A percentile compares a stretch with the other conserved stretches of the same genome.
Conservation (phyloP, 2,888 invertebrate species). For the Agonopterix heracliana region DNA sequence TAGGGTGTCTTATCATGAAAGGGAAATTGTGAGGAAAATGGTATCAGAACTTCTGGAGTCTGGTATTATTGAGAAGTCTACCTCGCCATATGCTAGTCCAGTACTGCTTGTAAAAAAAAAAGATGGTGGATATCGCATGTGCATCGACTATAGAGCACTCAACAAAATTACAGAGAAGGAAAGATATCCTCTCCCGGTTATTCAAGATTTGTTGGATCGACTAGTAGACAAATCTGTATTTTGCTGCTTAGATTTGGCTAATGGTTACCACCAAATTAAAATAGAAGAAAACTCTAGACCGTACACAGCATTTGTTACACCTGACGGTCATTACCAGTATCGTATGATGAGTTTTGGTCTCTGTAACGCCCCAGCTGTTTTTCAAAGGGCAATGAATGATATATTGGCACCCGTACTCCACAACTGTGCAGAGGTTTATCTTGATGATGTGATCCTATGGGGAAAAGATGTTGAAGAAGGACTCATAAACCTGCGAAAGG, state of each 20-base stretch:
- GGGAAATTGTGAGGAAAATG: constrained; percentile 12
- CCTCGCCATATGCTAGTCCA: constrained; percentile 14
- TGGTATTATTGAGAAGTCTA: constrained; percentile 13
- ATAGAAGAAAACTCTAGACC: constrained; percentile 1
- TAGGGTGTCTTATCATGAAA: constrained; percentile 11
- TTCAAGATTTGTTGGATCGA: constrained; percentile 2
- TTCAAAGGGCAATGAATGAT: background rate
- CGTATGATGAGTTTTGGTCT: background rate
- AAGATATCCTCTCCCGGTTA: constrained; percentile 6
- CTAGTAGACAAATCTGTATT: constrained; percentile 3
- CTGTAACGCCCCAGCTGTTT: background rate
- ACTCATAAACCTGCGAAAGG: background rate
- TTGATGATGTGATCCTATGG: constrained; percentile 3
- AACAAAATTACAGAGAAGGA: constrained; percentile 18
- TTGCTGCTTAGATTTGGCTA: constrained; percentile 3
- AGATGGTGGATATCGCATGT: constrained; percentile 4
- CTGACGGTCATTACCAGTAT: background rate
- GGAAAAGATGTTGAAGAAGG: background rate
- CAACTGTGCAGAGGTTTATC: constrained; percentile 1
- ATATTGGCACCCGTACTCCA: background rate
- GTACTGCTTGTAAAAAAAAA: constrained; percentile 12
- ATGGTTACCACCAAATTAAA: constrained; percentile 5
- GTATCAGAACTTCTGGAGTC: constrained; percentile 14
- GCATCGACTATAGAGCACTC: constrained; percentile 11
- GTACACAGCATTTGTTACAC: background rate